These are phyloP conservation scores for Erebia palarica DNA, from an alignment of 2,888 invertebrate genomes.

Conservation along the genomic window DNA sequence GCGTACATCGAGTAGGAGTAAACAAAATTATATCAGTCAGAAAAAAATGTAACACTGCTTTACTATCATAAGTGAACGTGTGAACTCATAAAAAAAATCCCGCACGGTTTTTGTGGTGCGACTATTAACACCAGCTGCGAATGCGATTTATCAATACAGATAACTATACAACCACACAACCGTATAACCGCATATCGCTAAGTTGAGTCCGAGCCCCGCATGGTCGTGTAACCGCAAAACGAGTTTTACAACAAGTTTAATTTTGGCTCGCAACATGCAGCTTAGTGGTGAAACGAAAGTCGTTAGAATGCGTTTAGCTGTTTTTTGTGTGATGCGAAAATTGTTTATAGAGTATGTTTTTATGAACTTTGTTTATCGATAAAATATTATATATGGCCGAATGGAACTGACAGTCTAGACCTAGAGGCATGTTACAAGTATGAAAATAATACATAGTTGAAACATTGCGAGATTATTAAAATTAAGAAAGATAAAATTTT, in stretches of 20 bases:
- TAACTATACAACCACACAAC: slow-evolving; percentile 23
- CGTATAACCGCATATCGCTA: slow-evolving; percentile 29
- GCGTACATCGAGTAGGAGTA: too few relatives aligned
- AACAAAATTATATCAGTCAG: too few relatives aligned
- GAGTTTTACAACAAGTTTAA: slow-evolving; percentile 25
- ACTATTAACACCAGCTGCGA: slow-evolving; percentile 33
- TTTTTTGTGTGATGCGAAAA: slow-evolving; percentile 6
- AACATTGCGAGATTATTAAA: too few relatives aligned
- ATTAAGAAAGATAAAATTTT: too few relatives aligned
- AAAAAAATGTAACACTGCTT: too few relatives aligned
- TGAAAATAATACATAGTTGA: too few relatives aligned
- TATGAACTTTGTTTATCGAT: too few relatives aligned
- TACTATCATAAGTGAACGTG: background rate
- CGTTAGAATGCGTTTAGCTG: slow-evolving; percentile 17
- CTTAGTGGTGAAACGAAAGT: slow-evolving; percentile 13
- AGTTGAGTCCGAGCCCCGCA: slow-evolving; percentile 22
- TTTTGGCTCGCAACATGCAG: slow-evolving; percentile 15
- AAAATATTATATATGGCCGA: too few relatives aligned
- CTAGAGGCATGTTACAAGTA: too few relatives aligned
- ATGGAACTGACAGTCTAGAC: too few relatives aligned
- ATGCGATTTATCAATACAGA: slow-evolving; percentile 28
- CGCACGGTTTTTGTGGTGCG: slow-evolving; percentile 24
- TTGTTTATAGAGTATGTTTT: background rate
- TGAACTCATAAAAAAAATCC: background rate
- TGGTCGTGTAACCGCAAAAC: slow-evolving; percentile 22